Base-by-base conservation (phyloP, 2,797 vertebrate genomes). In the Danio jaintianensis region DNA sequence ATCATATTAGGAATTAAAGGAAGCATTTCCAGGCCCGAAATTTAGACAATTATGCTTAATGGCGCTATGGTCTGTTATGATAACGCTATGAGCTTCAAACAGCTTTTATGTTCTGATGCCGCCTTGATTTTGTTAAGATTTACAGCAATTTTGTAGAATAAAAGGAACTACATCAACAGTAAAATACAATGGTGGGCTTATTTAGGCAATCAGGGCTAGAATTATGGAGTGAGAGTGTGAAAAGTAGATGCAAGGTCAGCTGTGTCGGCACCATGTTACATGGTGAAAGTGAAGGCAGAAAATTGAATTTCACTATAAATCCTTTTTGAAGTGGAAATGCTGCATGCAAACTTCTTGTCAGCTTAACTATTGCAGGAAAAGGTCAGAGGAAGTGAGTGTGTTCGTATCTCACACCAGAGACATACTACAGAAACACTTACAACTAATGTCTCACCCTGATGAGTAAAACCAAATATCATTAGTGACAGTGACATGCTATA, bases 1-100 rank as follows among this genome's bases (percentile, higher is more conserved):
- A 83, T 79, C 62, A 74, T 43, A 75, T 79, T 75, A 79, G 76
- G 22, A 68, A 73, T 71, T 75, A 68, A 64, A 82, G 64, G 62
- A 79, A 56, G 70, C 47, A 83, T 74, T 83, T 80, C 40, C 22
- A 50, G 12, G 36, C 45, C 7, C 53, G 45, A 52, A 70, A 75
- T 76, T 12, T 74, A 15, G 15, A 64, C 42, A 66, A 52, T 75
- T 63, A 48, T 7, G 9, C n/a, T 50, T 79, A 69, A 73, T 79
- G 50, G 56, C 12, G 18, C 18, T 73, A 56, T 66, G 50, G 75
- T 73, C 43, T 67, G 59, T 78, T 71, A 74, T 59, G 59, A 78
- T 36, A 82, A 73, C 62, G 67, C 66, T 56, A 52, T 76, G 80
- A 78, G 56, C 67, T 77, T 82, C 50, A 78, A 64, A 56, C 42